phyloP scores from a whole-genome alignment of 2,888 invertebrate genomes.

The Coronaproctus castanopsis region DNA sequence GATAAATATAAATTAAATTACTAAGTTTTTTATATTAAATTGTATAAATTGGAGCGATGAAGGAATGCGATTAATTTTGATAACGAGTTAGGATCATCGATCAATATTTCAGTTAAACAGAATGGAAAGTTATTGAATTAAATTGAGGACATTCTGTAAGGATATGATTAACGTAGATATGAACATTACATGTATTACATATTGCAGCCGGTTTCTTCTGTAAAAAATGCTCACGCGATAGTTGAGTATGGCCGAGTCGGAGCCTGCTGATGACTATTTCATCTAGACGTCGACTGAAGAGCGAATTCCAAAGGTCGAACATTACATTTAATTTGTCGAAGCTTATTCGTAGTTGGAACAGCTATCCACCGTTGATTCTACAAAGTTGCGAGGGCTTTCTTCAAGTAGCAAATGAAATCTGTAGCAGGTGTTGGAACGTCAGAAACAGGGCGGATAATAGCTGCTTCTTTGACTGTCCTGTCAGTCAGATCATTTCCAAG shows the following conservation, averaged over 20 bases:
- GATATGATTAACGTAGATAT: not conserved
- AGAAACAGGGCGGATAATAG: not conserved
- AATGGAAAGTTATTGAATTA: too few relatives aligned
- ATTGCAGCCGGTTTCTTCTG: not conserved
- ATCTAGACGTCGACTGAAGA: not conserved
- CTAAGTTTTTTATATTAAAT: too few relatives aligned
- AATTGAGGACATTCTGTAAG: not conserved
- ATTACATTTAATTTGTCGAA: not conserved
- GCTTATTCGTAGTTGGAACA: not conserved
- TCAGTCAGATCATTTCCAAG: not conserved
- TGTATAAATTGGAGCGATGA: too few relatives aligned
- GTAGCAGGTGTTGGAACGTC: not conserved
- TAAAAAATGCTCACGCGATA: not conserved
- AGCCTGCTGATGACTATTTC: not conserved
- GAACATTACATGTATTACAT: not conserved
- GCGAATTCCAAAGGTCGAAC: not conserved
- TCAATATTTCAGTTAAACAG: too few relatives aligned
- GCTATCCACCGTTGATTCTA: too few relatives aligned
- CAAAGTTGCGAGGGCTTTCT: too few relatives aligned
- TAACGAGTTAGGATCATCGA: too few relatives aligned
- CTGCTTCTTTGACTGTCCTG: not conserved
- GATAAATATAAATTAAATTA: too few relatives aligned
- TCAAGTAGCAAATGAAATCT: not conserved
- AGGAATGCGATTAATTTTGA: too few relatives aligned
- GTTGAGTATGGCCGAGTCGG: not conserved